phyloP scores from a whole-genome alignment of 2,888 invertebrate genomes.

The Arrhopalites spinosus region DNA sequence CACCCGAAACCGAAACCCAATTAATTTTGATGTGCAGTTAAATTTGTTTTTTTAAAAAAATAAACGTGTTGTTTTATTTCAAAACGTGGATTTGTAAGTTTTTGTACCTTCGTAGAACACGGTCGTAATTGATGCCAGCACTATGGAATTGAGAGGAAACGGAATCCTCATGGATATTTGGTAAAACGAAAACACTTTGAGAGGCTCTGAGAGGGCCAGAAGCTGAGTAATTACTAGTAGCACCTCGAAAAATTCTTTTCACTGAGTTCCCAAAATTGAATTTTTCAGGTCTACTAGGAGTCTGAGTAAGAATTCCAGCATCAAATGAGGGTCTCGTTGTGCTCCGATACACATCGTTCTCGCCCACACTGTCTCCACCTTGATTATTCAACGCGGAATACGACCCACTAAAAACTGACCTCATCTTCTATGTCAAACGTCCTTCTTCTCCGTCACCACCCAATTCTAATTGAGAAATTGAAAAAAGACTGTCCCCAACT shows the following conservation, averaged over 20 bases:
- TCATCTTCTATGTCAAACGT: slow-evolving; percentile 36
- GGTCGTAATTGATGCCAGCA: slow-evolving; percentile 49
- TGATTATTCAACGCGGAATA: slow-evolving; percentile 55
- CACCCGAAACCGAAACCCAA: too few relatives aligned
- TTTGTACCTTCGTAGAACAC: slow-evolving; percentile 52
- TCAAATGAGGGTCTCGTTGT: slow-evolving; percentile 55
- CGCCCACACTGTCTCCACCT: slow-evolving; percentile 38
- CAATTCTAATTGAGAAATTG: too few relatives aligned
- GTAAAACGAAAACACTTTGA: slow-evolving; percentile 55
- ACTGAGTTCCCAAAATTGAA: slow-evolving; percentile 53
- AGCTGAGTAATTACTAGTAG: slow-evolving; percentile 43
- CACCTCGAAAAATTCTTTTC: slow-evolving; percentile 51
- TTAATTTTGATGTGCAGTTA: too few relatives aligned
- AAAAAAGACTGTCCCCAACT: too few relatives aligned
- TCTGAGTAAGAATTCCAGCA: slow-evolving; percentile 37
- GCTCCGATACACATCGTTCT: slow-evolving; percentile 52
- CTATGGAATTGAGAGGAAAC: slow-evolving; percentile 36
- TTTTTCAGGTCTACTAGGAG: slow-evolving; percentile 37
- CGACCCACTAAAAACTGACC: slow-evolving; percentile 55
- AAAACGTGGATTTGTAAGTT: neutral
- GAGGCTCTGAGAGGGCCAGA: slow-evolving; percentile 51
- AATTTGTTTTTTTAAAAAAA: too few relatives aligned
- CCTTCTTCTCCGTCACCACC: too few relatives aligned
- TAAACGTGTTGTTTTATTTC: neutral
- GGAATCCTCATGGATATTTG: slow-evolving; percentile 52